phyloP scores from a whole-genome alignment of 1,140 invertebrate genomes.

The Drosophila pectinifera region DNA sequence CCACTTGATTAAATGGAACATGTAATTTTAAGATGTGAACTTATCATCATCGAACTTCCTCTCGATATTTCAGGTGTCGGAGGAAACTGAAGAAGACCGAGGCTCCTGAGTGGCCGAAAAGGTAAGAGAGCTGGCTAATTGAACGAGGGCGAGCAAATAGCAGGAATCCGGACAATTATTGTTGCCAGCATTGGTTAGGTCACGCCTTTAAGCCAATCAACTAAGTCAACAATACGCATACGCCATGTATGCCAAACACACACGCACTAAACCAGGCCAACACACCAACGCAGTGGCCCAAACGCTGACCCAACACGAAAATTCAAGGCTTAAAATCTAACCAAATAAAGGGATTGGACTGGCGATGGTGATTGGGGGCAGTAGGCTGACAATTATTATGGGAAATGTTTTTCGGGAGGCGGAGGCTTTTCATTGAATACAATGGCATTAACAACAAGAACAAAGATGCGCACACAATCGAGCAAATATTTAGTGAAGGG shows the following conservation, averaged over 20 bases:
- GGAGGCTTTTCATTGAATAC: constrained; percentile 46
- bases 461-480: constrained; percentile 47
- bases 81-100: constrained; percentile 8
- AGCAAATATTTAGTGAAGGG: constrained; percentile 71
- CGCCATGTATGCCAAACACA: constrained; percentile 54
- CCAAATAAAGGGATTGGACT: constrained; percentile 26
- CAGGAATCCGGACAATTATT: constrained; percentile 68
- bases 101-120: constrained; percentile 9
- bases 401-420: constrained; percentile 50
- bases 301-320: constrained; percentile 44
- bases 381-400: constrained; percentile 47
- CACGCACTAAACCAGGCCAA: constrained; percentile 15
- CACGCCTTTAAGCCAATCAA: constrained; percentile 74
- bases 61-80: constrained; percentile 23
- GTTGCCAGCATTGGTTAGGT: constrained; percentile 51
- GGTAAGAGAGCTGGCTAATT: constrained; percentile 57
- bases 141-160: constrained; percentile 51
- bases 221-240: constrained; percentile 75
- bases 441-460: constrained; percentile 57
- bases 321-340: constrained; percentile 69
- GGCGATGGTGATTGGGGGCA: constrained; percentile 13
- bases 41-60: constrained; percentile 38
- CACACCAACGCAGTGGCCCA: constrained; percentile 1
- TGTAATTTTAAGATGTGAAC: constrained; percentile 24
- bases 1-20: constrained; percentile 38